Evolutionary conservation across 2,888 invertebrate genomes (phyloP).

Genomic region (Ypsolopha sequella): DNA sequence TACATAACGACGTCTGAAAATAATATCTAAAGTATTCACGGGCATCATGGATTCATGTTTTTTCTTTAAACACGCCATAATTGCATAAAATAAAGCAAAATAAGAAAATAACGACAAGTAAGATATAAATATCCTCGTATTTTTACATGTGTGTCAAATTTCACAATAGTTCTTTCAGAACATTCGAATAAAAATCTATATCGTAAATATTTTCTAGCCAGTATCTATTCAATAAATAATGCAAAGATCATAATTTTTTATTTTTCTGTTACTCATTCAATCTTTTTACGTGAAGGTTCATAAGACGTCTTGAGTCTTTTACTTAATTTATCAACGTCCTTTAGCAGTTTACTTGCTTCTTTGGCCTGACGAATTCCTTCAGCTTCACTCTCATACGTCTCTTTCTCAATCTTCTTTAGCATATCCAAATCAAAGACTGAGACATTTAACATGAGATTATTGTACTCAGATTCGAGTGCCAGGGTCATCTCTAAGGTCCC

Average conservation of each 20-base stretch:
- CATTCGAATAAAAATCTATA: too few relatives aligned
- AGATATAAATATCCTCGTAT: neutral
- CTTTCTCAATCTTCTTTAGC: slow-evolving; percentile 48
- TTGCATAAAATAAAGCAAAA: slow-evolving; percentile 3
- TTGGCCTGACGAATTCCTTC: slow-evolving; percentile 42
- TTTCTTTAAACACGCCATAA: slow-evolving; percentile 41
- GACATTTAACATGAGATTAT: slow-evolving; percentile 47
- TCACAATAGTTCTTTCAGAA: too few relatives aligned
- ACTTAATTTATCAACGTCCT: slow-evolving; percentile 50
- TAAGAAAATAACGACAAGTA: neutral
- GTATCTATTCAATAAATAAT: neutral
- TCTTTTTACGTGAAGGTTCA: slow-evolving; percentile 34
- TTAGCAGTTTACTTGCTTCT: slow-evolving; percentile 42
- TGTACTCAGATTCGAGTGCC: slow-evolving; percentile 67
- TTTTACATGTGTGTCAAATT: too few relatives aligned
- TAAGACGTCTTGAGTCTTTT: slow-evolving; percentile 48
- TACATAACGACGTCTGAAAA: slow-evolving; percentile 56
- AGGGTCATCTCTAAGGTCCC: slow-evolving; percentile 72
- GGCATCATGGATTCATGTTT: slow-evolving; percentile 53
- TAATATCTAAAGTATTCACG: slow-evolving; percentile 51
- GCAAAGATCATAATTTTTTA: too few relatives aligned
- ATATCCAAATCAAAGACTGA: slow-evolving; percentile 43
- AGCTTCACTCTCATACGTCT: slow-evolving; percentile 39
- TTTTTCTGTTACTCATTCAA: neutral
- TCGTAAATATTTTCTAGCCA: too few relatives aligned